Percentiles rank a stretch among this genome's conserved stretches.
These are phyloP conservation scores for Larimichthys crocea DNA, from an alignment of 2,113 vertebrate genomes.

Conservation along the genomic window DNA sequence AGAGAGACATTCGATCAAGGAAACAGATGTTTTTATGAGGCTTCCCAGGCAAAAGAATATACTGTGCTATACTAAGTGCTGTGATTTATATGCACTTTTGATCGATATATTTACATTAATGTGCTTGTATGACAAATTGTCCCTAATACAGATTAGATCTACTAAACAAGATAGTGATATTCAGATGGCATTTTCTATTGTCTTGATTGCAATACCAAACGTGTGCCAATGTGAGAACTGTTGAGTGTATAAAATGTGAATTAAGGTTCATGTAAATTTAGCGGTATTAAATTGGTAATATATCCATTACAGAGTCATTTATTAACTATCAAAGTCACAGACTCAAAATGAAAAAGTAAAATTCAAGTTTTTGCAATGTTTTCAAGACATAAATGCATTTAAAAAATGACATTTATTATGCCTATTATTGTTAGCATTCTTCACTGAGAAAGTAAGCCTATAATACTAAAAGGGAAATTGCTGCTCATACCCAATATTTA, in stretches of 20 bases:
- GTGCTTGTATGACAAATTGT: neutral
- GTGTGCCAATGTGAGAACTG: neutral
- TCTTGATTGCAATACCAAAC: neutral
- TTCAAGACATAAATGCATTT: neutral
- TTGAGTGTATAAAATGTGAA: neutral
- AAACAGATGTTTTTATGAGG: constrained; percentile 59
- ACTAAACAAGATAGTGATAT: constrained; percentile 7
- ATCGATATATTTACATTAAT: neutral
- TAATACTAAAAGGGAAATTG: neutral
- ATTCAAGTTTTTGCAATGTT: neutral
- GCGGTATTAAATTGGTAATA: neutral
- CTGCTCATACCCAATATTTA: neutral
- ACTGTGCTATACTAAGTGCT: neutral
- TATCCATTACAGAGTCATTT: neutral
- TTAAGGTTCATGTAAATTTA: neutral
- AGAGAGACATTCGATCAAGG: constrained; percentile 72
- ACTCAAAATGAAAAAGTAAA: neutral
- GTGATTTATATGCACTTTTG: neutral
- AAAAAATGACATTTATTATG: neutral
- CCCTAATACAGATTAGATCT: neutral
- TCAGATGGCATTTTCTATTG: neutral
- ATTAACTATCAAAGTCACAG: neutral
- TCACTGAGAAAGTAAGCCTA: neutral
- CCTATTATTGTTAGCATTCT: neutral
- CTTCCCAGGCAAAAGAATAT: neutral